Evolutionary conservation across 2,113 vertebrate genomes (phyloP).

Genomic region (Pungitius pungitius): DNA sequence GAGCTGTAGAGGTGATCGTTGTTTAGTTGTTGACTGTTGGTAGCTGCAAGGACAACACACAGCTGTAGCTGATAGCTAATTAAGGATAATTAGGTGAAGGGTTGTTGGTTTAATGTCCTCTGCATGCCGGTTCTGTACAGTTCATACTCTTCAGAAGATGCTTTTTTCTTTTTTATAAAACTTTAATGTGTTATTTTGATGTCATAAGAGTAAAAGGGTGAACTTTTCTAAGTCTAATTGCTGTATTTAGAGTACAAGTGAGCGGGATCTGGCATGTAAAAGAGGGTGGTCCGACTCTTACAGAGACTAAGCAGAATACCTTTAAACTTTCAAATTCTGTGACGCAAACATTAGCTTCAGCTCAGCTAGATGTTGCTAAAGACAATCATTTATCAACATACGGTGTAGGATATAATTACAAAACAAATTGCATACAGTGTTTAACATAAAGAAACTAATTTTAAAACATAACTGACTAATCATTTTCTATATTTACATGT

Average conservation of each 20-base stretch:
- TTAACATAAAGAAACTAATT: not conserved
- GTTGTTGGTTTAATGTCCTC: not conserved
- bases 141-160: not conserved
- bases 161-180: not conserved
- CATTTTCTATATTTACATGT: not conserved
- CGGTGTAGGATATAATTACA: not conserved
- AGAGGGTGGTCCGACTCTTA: not conserved
- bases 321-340: not conserved
- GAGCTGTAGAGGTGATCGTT: not conserved
- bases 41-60: not conserved
- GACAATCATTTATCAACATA: not conserved
- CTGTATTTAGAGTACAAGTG: not conserved
- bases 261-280: not conserved
- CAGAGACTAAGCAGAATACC: no score
- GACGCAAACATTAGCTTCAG: not conserved
- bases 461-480: not conserved
- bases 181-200: not conserved
- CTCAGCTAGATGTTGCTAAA: not conserved
- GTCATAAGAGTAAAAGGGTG: not conserved
- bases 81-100: not conserved
- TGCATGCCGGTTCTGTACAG: not conserved
- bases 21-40: not conserved
- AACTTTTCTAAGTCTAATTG: not conserved
- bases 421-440: not conserved
- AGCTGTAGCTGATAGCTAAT: conserved; percentile 10